Percentiles rank a stretch among this genome's conserved stretches.
Evolutionary conservation across 1,140 invertebrate genomes (phyloP).

Genomic region (Hylaeus anthracinus): DNA sequence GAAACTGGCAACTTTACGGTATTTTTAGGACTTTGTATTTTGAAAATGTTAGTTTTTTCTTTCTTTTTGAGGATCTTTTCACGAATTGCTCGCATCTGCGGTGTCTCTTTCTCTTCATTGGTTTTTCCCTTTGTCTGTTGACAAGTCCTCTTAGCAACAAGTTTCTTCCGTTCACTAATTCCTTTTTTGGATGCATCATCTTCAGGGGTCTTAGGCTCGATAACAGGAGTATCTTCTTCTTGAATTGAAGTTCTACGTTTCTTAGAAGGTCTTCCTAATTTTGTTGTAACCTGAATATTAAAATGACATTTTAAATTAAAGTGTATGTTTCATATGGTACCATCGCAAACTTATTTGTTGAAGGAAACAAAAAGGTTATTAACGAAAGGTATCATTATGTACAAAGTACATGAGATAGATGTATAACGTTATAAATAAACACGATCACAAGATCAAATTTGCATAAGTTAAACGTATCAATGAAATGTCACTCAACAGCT

Average conservation of each 20-base stretch:
- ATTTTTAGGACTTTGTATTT: neutral
- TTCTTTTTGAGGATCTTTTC: constrained; percentile 55
- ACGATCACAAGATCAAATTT: neutral
- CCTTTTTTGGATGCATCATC: neutral
- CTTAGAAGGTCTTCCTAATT: neutral
- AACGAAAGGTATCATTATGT: too few species aligned
- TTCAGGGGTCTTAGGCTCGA: neutral
- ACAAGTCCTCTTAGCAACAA: constrained; percentile 7
- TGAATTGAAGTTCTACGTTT: constrained; percentile 16
- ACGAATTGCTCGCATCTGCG: constrained; percentile 63
- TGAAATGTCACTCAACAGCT: neutral
- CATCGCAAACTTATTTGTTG: too few species aligned
- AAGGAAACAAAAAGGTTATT: too few species aligned
- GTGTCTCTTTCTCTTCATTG: constrained; percentile 46
- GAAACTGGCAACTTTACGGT: neutral
- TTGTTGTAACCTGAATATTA: neutral
- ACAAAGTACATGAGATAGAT: too few species aligned
- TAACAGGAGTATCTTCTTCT: neutral
- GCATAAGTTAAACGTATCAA: neutral
- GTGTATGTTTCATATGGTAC: too few species aligned
- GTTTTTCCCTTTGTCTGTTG: neutral
- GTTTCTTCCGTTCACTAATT: constrained; percentile 1
- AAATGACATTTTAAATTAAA: neutral
- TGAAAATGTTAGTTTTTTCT: neutral
- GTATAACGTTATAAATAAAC: too few species aligned